Percentiles rank a stretch among this genome's conserved stretches.
phyloP scores from a whole-genome alignment of 2,113 vertebrate genomes.

The Hypanus sabinus region DNA sequence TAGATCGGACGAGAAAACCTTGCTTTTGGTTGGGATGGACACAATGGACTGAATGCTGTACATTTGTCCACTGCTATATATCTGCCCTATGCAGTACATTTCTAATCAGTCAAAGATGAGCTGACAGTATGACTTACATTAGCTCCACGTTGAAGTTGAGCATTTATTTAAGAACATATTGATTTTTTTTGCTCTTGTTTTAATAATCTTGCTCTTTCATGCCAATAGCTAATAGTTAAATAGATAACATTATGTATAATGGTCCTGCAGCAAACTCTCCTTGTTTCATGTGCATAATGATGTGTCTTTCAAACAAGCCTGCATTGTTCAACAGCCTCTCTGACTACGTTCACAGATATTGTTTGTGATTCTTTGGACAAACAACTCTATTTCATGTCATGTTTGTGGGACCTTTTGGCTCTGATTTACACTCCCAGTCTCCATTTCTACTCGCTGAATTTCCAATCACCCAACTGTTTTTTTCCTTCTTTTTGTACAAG shows the following conservation, averaged over 20 bases:
- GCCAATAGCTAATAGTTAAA: neutral
- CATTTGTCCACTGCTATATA: too few relatives aligned
- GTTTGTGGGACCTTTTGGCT: neutral
- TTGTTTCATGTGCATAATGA: neutral
- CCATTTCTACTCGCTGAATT: neutral
- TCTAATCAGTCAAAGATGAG: too few relatives aligned
- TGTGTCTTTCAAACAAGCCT: neutral
- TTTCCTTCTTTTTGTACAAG: neutral
- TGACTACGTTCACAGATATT: neutral
- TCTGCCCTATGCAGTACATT: too few relatives aligned
- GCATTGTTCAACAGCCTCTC: neutral
- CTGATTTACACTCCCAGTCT: neutral
- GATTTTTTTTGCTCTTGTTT: neutral
- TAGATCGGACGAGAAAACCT: too few relatives aligned
- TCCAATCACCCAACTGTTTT: neutral
- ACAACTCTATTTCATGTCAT: neutral
- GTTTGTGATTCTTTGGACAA: neutral
- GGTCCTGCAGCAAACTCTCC: neutral
- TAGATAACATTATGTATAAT: neutral
- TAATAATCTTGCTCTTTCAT: neutral
- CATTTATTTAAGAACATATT: neutral
- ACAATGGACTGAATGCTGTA: too few relatives aligned
- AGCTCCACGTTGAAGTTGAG: neutral
- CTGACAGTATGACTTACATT: neutral
- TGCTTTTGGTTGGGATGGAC: too few relatives aligned